Evolutionary conservation across 1,140 invertebrate genomes (phyloP).

Genomic region (Rhagoletis zephyria): DNA sequence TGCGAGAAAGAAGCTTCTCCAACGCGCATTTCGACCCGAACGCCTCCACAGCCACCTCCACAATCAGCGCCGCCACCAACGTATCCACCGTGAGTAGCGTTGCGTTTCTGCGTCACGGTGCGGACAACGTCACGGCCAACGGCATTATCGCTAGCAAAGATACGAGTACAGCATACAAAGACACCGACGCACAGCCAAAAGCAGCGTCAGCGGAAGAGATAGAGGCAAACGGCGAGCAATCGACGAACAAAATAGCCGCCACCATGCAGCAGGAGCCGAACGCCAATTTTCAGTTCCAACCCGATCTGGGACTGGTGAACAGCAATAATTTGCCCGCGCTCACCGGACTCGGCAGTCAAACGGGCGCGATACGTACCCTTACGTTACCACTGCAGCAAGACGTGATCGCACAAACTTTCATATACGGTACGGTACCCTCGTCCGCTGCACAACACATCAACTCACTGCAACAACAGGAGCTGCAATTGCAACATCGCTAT

Average conservation of each 20-base stretch:
- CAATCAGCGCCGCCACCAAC: not conserved
- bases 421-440: constrained; percentile 68
- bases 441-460: constrained; percentile 62
- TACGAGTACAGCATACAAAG: not conserved
- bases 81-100: not conserved
- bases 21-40: not conserved
- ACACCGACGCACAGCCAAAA: not conserved
- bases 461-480: constrained; percentile 68
- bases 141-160: constrained; percentile 27
- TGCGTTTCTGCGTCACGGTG: constrained; percentile 7
- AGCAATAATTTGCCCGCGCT: constrained; percentile 62
- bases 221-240: not conserved
- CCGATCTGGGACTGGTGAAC: constrained; percentile 72
- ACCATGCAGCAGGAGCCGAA: constrained; percentile 73
- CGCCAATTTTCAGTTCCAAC: constrained; percentile 72
- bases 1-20: constrained; percentile 35
- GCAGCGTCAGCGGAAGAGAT: not conserved
- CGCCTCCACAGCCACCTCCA: not conserved
- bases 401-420: constrained; percentile 69
- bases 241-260: constrained; percentile 56
- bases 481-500: constrained; percentile 69
- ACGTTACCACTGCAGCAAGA: constrained; percentile 64
- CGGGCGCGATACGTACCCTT: constrained; percentile 62
- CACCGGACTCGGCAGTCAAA: constrained; percentile 56
- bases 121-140: constrained; percentile 45